These are phyloP conservation scores for Lasius fuliginosus DNA, from an alignment of 2,888 invertebrate species.

Conservation along the genomic window DNA sequence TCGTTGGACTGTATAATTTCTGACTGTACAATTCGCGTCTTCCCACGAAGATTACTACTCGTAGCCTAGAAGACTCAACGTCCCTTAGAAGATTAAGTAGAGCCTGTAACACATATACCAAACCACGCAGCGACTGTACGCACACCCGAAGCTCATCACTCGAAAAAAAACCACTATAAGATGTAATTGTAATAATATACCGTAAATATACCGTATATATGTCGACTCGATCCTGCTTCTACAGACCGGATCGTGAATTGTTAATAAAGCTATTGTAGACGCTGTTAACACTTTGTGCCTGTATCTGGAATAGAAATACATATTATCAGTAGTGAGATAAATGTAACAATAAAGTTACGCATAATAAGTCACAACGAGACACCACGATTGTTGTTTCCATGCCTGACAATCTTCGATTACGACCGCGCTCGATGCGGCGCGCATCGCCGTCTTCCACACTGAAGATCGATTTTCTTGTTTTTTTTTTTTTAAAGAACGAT, in stretches of 20 bases:
- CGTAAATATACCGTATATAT: conserved; percentile 10
- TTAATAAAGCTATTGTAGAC: conserved; percentile 45
- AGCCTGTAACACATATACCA: background rate
- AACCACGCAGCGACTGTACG: background rate
- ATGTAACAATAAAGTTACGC: conserved; percentile 62
- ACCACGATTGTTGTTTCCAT: conserved; percentile 16
- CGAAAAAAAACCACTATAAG: conserved; percentile 7
- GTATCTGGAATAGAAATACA: conserved; percentile 24
- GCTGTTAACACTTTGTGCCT: conserved; percentile 61
- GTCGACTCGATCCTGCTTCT: conserved; percentile 14
- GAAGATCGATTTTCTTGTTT: conserved; percentile 35
- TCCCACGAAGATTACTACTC: conserved; percentile 15
- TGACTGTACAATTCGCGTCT: background rate
- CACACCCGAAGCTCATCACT: conserved; percentile 7
- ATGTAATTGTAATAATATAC: conserved; percentile 13
- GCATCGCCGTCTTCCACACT: conserved; percentile 12
- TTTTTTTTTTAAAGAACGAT: conserved; percentile 28
- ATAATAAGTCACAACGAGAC: conserved; percentile 41
- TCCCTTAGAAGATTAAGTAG: conserved; percentile 33
- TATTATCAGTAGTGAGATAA: conserved; percentile 37
- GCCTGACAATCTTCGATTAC: conserved; percentile 33
- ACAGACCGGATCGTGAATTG: conserved; percentile 34
- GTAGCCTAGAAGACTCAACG: conserved; percentile 27
- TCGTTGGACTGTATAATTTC: background rate
- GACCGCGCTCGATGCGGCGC: background rate